Evolutionary conservation across 2,888 invertebrate genomes (phyloP), one percentile per base, ranked within the genome.

Genomic region (Thelaira solivaga): DNA sequence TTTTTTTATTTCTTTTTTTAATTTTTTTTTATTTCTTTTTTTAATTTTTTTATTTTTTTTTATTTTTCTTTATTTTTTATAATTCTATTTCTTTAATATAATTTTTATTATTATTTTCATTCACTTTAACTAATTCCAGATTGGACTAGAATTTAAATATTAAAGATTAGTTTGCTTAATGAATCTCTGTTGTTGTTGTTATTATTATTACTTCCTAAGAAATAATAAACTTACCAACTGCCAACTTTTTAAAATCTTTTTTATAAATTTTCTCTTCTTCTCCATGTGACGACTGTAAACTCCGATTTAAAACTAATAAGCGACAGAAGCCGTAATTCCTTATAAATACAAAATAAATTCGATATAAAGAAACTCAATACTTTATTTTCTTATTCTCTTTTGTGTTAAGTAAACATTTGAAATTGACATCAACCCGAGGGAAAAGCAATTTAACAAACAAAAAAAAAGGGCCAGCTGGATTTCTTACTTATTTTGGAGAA

Each of bases 391-490:
- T 20, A 31, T 31, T 53, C 7, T 5, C 22, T 6, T 26, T 16
- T 11, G 26, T 41, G 10, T 26, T 36, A 24, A 5, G 20, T 22
- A 20, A 68, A 68, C 57, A 68, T 68, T 68, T 68, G 68, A 67
- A 67, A 45, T 65, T 65, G 43, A 31, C 41, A 65, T 53, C 45
- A 49, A n/a, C n/a, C n/a, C n/a, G 4, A 7, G 39, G 3, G 45
- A 64, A 55, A 65, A 65, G 64, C 26, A 68, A 68, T 68, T 68
- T 55, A n/a, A 47, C n/a, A n/a, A n/a, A n/a, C n/a, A n/a, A n/a
- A n/a, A n/a, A n/a, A n/a, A n/a, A 47, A 47, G 45, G 20, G 13
- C 24, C 71, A 72, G 71, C 71, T 72, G 71, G 71, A 36, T 72
- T 62, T 72, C 45, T 36, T 39, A 62, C n/a, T n/a, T n/a, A n/a